Percentiles rank a stretch among this genome's conserved stretches.
phyloP scores from a whole-genome alignment of 2,797 vertebrate species.

The Prionace glauca region DNA sequence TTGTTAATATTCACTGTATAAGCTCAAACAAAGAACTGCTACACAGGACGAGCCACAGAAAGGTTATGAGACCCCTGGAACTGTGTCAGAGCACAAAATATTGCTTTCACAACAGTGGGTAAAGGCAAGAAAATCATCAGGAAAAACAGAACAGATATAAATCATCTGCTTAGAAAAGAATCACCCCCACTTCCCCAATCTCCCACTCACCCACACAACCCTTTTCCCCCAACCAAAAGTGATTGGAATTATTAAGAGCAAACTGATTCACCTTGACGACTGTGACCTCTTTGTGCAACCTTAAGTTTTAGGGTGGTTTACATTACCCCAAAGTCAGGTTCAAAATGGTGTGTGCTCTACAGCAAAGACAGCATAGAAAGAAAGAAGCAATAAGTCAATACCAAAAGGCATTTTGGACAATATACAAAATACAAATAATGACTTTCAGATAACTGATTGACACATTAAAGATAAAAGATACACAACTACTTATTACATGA shows the following conservation, averaged over 20 bases:
- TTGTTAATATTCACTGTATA: not conserved
- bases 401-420: not conserved
- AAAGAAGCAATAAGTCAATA: conserved; percentile 60
- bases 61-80: not conserved
- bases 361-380: conserved; percentile 72
- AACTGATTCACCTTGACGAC: conserved; percentile 36
- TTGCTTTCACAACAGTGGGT: not conserved
- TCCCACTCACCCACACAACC: not conserved
- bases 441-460: conserved; percentile 5
- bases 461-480: not conserved
- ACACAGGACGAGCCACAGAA: not conserved
- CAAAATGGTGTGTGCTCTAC: conserved; percentile 97
- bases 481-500: not conserved
- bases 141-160: not conserved
- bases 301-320: conserved; percentile 36
- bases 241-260: conserved; percentile 9
- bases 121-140: not conserved
- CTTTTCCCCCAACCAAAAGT: not conserved
- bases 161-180: not conserved
- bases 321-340: conserved; percentile 65
- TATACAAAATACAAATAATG: not conserved
- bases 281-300: conserved; percentile 28
- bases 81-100: not conserved
- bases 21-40: not conserved
- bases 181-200: no score